Conservation (phyloP, 2,797 vertebrate species). For the Danio albolineatus region DNA sequence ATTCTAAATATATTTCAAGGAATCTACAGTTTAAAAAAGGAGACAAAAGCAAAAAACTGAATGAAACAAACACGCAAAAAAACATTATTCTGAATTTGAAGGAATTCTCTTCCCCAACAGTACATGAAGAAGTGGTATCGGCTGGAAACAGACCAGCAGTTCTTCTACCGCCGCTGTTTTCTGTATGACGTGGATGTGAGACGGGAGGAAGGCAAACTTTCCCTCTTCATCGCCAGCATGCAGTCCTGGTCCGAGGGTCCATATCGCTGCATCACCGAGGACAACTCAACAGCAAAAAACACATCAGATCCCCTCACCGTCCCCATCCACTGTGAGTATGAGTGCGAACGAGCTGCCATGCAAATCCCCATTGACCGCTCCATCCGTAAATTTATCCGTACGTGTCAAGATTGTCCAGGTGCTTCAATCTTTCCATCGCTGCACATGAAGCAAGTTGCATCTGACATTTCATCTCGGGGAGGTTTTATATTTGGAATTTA, state of each 20-base stretch:
- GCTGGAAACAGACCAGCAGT: constrained; percentile 54
- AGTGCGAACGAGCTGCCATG: background rate
- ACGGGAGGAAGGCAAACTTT: constrained; percentile 57
- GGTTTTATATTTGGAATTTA: background rate
- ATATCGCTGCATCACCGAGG: constrained; percentile 77
- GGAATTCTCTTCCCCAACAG: constrained; percentile 50
- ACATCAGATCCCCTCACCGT: constrained; percentile 68
- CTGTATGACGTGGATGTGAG: constrained; percentile 59
- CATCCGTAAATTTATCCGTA: background rate
- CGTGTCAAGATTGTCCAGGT: constrained; percentile 19
- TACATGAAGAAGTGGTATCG: constrained; percentile 66
- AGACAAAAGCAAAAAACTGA: too few relatives aligned
- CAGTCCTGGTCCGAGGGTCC: constrained; percentile 64
- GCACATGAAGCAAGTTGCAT: constrained; percentile 14
- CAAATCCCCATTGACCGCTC: constrained; percentile 6
- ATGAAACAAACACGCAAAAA: too few relatives aligned
- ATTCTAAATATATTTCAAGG: too few relatives aligned
- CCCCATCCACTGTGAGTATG: constrained; percentile 81
- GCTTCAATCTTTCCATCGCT: constrained; percentile 2
- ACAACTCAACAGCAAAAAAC: constrained; percentile 62
- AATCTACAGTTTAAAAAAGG: too few relatives aligned
- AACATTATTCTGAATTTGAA: background rate
- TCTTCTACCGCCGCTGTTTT: constrained; percentile 63
- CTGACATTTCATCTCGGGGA: constrained; percentile 32
- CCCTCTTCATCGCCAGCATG: constrained; percentile 62